phyloP scores from a whole-genome alignment of 92 coral and sea anemone genomes.

The Desmophyllum pertusum region DNA sequence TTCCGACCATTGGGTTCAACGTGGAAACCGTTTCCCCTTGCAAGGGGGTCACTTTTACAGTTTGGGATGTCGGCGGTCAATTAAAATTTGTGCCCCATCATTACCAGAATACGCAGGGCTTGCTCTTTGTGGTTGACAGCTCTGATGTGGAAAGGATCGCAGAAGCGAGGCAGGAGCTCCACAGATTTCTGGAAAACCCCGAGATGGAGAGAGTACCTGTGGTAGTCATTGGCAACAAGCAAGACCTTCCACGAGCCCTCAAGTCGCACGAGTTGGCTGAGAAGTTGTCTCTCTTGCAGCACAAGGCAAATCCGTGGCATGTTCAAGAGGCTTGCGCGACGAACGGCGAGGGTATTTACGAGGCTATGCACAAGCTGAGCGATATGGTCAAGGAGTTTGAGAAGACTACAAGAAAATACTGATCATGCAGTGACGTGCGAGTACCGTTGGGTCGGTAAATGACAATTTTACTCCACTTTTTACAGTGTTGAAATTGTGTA shows the following conservation, averaged over 20 bases:
- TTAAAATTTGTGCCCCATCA: slow-evolving; percentile 74
- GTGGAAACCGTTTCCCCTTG: slow-evolving; percentile 80
- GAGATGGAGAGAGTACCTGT: slow-evolving; percentile 77
- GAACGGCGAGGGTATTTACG: slow-evolving; percentile 81
- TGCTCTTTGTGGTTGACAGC: slow-evolving; percentile 86
- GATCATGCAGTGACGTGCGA: background rate
- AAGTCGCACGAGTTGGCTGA: slow-evolving; percentile 67
- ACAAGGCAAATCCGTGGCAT: slow-evolving; percentile 71
- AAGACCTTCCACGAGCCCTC: slow-evolving; percentile 78
- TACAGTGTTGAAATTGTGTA: background rate
- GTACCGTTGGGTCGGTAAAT: background rate
- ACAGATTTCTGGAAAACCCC: slow-evolving; percentile 59
- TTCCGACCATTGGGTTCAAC: slow-evolving; percentile 83
- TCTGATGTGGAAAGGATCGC: slow-evolving; percentile 65
- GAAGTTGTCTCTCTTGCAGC: slow-evolving; percentile 53
- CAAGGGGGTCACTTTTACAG: slow-evolving; percentile 72
- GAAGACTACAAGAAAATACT: slow-evolving; percentile 29
- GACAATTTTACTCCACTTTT: background rate
- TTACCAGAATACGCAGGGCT: slow-evolving; percentile 76
- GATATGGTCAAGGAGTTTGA: slow-evolving; percentile 73
- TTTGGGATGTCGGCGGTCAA: slow-evolving; percentile 90
- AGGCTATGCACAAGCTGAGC: slow-evolving; percentile 71
- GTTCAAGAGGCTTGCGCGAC: slow-evolving; percentile 81
- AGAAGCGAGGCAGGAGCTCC: slow-evolving; percentile 65
- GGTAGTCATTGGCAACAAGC: slow-evolving; percentile 82